Base-by-base conservation (phyloP, 2,113 vertebrate species). In the Protobothrops mucrosquamatus region DNA sequence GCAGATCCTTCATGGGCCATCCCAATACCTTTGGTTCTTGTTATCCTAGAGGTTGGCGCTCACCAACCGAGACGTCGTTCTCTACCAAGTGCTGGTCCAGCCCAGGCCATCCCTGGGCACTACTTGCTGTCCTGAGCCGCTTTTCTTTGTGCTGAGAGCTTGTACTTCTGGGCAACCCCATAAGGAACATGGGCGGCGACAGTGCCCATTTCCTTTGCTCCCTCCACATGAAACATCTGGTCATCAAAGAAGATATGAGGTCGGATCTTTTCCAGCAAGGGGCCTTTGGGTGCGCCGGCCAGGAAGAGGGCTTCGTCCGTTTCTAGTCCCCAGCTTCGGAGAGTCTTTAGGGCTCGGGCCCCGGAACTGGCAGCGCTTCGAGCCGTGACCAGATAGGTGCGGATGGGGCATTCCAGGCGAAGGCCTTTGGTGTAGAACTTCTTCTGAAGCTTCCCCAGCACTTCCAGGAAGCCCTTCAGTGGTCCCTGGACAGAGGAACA, bases 211-310 rank as follows among this genome's bases (percentile, higher is more conserved):
- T 99, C 98, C 59, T 98, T 98, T 22, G 99, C 99, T 0, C 99
- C 99, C 43, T 99, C 98, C 96, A 99, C 98, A 0, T 99, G 99
- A 96, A 99, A 99, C 98, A 99, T 99, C 97, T 99, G 99, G 96
- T 99, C 99, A 0, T 99, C 99, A 0, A 99, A 99, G 97, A 99
- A 99, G 96, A 99, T 99, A 92, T 99, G 99, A 0, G 99, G 99
- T 4, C 98, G 97, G 95, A 99, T 99, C 97, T 99, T 99, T 94
- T 98, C 98, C 1, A 99, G 98, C 96, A 99, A 98, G 0, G 99
- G 99, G 0, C 99, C 99, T 93, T 99, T 99, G 94, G 99, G 99
- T 1, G 99, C 99, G 2, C 99, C 99, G 0, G 99, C 99, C 43
- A 99, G 97, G 94, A 99, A 99, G 39, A 99, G 95, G 46, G 99